phyloP scores from a whole-genome alignment of 2,113 vertebrate species.

The Thoracochromis brauschi region DNA sequence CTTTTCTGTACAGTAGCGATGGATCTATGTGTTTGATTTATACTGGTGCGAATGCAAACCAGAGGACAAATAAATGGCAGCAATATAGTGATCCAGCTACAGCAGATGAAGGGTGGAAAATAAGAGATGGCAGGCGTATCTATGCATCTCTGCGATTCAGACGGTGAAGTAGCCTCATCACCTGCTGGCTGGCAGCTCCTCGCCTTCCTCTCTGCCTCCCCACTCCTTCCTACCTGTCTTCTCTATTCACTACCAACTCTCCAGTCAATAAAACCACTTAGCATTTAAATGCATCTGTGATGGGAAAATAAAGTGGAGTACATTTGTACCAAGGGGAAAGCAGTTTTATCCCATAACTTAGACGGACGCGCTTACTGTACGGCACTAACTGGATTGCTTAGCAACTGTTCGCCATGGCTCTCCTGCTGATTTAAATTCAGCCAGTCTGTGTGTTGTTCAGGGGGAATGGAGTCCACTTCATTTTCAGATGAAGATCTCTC shows the following conservation, averaged over 20 bases:
- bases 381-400: slow-evolving; percentile 54
- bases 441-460: background rate
- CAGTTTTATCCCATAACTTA: slow-evolving; percentile 51
- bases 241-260: slow-evolving; percentile 38
- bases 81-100: background rate
- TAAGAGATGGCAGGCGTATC: slow-evolving; percentile 36
- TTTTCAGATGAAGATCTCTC: slow-evolving; percentile 43
- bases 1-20: slow-evolving; percentile 10
- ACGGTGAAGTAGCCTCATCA: slow-evolving; percentile 32
- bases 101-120: slow-evolving; percentile 33
- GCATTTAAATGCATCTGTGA: slow-evolving; percentile 66
- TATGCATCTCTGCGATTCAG: slow-evolving; percentile 27
- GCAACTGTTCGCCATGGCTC: slow-evolving; percentile 40
- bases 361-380: slow-evolving; percentile 49
- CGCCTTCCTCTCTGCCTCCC: background rate
- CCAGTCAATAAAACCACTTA: slow-evolving; percentile 69
- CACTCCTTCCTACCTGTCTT: slow-evolving; percentile 26
- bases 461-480: slow-evolving; percentile 32
- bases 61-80: slow-evolving; percentile 4
- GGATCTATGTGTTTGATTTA: slow-evolving; percentile 25
- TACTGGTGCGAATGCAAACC: slow-evolving; percentile 18
- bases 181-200: slow-evolving; percentile 14
- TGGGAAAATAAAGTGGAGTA: slow-evolving; percentile 64
- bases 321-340: slow-evolving; percentile 45
- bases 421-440: slow-evolving; percentile 54